Evolutionary conservation across 2,888 invertebrate genomes (phyloP), one percentile per base, ranked within the genome.

Genomic region (Pseudococcus viburni): DNA sequence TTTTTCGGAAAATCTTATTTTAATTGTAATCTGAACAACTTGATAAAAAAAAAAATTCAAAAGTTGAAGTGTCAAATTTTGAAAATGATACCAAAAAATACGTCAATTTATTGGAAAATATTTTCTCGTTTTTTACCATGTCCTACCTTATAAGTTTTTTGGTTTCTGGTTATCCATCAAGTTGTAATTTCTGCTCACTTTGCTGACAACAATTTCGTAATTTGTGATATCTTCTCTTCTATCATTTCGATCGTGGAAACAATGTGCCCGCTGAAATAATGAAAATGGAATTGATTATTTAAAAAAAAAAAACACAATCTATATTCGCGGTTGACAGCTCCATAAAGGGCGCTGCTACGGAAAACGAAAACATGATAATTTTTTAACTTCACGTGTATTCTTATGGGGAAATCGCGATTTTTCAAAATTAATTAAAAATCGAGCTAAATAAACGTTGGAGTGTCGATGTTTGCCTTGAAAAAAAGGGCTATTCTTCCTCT

Each of bases 181-280:
- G 7, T 48, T 6, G 17, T 84, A 84, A 26, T 84, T 12, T 84
- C 84, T 84, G n/a, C 12, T 48, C n/a, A 51, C 22, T 84, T 84
- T 84, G 51, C 48, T 51, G 26, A 84, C 84, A 0, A 84, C 84
- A 3, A 84, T 22, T 84, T 84, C 48, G 11, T 22, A 84, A 84
- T 84, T 84, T 42, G 15, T n/a, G 51, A n/a, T 15, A 12, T 55
- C 17, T 4, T 0, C 19, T 26, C 15, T 51, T 51, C n/a, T 48
- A 9, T 48, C n/a, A 11, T 17, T 48, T 22, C 17, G 51, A 51
- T 84, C 84, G 55, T 84, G 59, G 26, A 86, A 86, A 68, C 86
- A 86, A 46, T 86, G 86, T 33, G 86, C 86, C 86, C n/a, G 86
- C 86, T 86, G n/a, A 11, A 86, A 59, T 59, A 1, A 2, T 5